Base-by-base conservation (phyloP, 2,113 vertebrate genomes). In the Sorex fumeus region DNA sequence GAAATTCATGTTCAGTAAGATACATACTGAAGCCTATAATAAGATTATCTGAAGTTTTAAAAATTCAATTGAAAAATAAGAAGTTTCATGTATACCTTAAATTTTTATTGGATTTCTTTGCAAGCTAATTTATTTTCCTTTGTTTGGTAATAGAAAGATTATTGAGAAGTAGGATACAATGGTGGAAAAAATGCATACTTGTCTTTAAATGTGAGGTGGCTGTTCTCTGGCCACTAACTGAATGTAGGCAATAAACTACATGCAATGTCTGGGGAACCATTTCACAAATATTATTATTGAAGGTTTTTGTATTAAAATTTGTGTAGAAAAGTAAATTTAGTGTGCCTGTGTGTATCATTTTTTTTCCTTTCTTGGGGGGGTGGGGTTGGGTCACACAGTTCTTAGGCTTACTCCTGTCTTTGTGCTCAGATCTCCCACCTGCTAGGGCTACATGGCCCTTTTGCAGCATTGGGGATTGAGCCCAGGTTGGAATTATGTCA, bases 111-210 rank as follows among this genome's bases (percentile, higher is more conserved):
- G 34, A 36, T 76, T 60, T 60, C 36, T 47, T 69, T 87, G 34
- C 15, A 94, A 82, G 25, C 40, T 81, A 67, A 32, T n/a, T 69
- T 5, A 50, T 76, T 90, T 74, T 60, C 19, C 18, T 80, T 69
- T 30, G 36, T 36, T 4, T 36, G 6, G 25, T 75, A 86, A 45
- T 13, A 74, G 13, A 36, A 83, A 43, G 25, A 80, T 66, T 53
- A 60, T 16, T 66, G 8, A 79, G 27, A 32, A 4, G 11, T 76
- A 36, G 7, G 50, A 80, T 57, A 78, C n/a, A 34, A 67, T 70
- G 18, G 64, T 74, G 53, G 18, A 71, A 85, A 71, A 85, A 47
- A 3, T 25, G 8, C 1, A 10, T 19, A 23, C 77, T 3, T 12
- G 23, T 62, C 77, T 45, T 34, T n/a, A 84, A 45, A 8, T 57